Percentiles rank a stretch among this genome's conserved stretches.
phyloP scores from a whole-genome alignment of 2,113 vertebrate genomes.

The Odontophorus gujanensis region DNA sequence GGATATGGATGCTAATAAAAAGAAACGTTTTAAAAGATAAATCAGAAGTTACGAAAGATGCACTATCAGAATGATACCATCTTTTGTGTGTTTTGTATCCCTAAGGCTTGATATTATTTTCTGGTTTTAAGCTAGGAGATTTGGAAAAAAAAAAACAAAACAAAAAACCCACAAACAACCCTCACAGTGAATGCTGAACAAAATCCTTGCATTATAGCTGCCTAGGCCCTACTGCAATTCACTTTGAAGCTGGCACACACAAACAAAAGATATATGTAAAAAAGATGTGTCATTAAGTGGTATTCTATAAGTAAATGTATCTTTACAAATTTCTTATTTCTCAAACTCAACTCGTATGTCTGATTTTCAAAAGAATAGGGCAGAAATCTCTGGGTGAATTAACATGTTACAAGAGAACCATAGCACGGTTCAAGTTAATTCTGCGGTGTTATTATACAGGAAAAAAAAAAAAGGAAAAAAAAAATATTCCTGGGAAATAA shows the following conservation, averaged over 20 bases:
- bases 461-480: background rate
- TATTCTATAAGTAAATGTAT: background rate
- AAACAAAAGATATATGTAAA: background rate
- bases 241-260: background rate
- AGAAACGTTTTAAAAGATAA: slow-evolving; percentile 81
- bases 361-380: background rate
- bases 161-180: no score
- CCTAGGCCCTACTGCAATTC: background rate
- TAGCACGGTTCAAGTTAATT: background rate
- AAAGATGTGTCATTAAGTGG: background rate
- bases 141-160: background rate
- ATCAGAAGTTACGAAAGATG: slow-evolving; percentile 79
- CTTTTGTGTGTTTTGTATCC: slow-evolving; percentile 47
- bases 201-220: slow-evolving; percentile 14
- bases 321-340: background rate
- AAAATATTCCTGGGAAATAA: background rate
- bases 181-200: background rate
- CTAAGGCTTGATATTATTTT: slow-evolving; percentile 58
- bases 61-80: slow-evolving; percentile 75
- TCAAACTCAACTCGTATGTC: background rate
- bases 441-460: background rate
- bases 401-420: background rate
- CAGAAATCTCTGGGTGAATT: background rate
- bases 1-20: slow-evolving; percentile 96
- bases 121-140: background rate